Base-by-base conservation (phyloP, 2,888 invertebrate genomes). In the Gibbula magus region DNA sequence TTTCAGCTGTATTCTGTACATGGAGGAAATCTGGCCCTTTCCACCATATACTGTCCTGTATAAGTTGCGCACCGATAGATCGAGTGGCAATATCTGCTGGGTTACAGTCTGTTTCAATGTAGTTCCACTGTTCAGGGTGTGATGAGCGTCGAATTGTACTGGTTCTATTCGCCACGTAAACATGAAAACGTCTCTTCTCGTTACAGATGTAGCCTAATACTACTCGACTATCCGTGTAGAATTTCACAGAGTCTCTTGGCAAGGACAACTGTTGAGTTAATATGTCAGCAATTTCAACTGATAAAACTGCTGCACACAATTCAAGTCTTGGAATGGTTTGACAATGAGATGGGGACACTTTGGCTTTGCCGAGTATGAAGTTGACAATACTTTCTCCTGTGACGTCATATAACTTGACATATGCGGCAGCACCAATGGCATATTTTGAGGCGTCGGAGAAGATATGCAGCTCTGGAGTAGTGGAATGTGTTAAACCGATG, bases 191-290 rank as follows among this genome's bases (percentile, higher is more conserved):
- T 61, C 77, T 52, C 4, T 32, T 75, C 3, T 78, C 20, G 35
- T 83, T 84, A 39, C 53, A 13, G n/a, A 82, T 80, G 61, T 83
- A 84, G 2, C 82, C 82, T 4, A 83, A 51, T 3, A 82, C 78
- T 0, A 85, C 80, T 22, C 70, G 53, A 51, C 83, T 83, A 52
- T 84, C 84, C 0, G 78, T 82, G 80, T 77, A 80, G 25, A 79
- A 85, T 1, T 13, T 16, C 45, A 74, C 10, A 29, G n/a, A n/a
- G 45, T 29, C 18, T 76, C n/a, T 16, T n/a, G 10, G 56, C 20
- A 56, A 8, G 56, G 54, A 52, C 7, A 82, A 54, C n/a, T 81
- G 54, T 32, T 78, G 22, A 4, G 25, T 32, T 10, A 81, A 51
- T 32, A 52, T n/a, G 8, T 81, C 66, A 16, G 52, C 29, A 16